Evolutionary conservation across 2,888 invertebrate genomes (phyloP).

Genomic region (Pogonocherus hispidulus): DNA sequence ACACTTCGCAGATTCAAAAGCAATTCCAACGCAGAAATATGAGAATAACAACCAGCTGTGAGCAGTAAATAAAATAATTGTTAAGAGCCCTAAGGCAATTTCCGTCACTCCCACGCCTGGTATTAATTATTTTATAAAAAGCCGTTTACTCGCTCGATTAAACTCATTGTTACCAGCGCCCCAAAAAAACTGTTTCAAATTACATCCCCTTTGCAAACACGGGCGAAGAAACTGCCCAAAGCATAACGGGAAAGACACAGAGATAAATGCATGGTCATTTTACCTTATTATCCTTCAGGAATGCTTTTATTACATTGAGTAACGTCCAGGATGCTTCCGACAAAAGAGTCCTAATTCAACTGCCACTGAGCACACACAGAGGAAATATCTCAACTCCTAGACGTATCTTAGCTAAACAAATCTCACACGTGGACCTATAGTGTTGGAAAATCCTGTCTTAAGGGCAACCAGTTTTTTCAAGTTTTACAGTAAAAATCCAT

Average conservation of each 20-base stretch:
- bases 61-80: too few relatives aligned
- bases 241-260: constrained; percentile 7
- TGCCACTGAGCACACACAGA: constrained; percentile 25
- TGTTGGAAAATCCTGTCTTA: not conserved
- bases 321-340: constrained; percentile 9
- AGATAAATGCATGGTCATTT: constrained; percentile 24
- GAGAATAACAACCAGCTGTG: too few relatives aligned
- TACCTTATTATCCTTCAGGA: constrained; percentile 24
- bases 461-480: not conserved
- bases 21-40: too few relatives aligned
- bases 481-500: not conserved
- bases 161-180: not conserved
- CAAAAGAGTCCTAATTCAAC: constrained; percentile 17
- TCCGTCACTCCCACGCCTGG: not conserved
- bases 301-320: constrained; percentile 20
- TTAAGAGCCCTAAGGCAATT: not conserved
- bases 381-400: not conserved
- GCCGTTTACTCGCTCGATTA: not conserved
- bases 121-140: constrained; percentile 4
- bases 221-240: not conserved
- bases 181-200: not conserved
- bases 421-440: not conserved
- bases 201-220: not conserved
- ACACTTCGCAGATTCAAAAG: too few relatives aligned
- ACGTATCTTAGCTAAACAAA: not conserved